A percentile compares a stretch with the other conserved stretches of the same genome.
Evolutionary conservation across 2,797 vertebrate genomes (phyloP).

Genomic region (Pseudopleuronectes americanus): DNA sequence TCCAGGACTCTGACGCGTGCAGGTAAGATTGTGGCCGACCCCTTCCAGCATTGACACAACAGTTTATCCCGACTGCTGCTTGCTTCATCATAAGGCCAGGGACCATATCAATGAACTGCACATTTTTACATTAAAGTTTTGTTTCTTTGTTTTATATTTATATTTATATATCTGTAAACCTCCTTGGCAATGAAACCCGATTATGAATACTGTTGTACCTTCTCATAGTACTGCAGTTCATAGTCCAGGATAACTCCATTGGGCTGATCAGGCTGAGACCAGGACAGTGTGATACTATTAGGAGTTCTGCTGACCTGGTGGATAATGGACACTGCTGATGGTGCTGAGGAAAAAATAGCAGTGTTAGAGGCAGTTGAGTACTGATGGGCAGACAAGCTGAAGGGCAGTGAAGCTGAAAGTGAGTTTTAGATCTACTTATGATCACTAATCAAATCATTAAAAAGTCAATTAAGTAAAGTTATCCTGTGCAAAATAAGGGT

Average conservation of each 20-base stretch:
- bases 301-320: constrained; percentile 93
- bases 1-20: too few species aligned
- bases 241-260: constrained; percentile 97
- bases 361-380: not conserved
- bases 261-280: constrained; percentile 97
- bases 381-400: not conserved
- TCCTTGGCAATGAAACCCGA: not conserved
- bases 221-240: constrained; percentile 94
- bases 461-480: not conserved
- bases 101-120: too few species aligned
- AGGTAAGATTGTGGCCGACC: too few species aligned
- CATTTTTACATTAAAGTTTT: too few species aligned
- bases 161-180: too few species aligned
- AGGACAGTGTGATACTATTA: constrained; percentile 93
- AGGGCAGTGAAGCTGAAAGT: too few species aligned
- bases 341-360: constrained; percentile 80
- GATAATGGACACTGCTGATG: constrained; percentile 95
- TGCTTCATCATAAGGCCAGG: too few species aligned
- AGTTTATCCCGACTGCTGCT: too few species aligned
- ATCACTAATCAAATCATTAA: not conserved
- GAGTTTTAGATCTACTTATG: not conserved
- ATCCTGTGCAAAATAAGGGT: not conserved
- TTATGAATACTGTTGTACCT: constrained; percentile 82
- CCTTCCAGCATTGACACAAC: too few species aligned
- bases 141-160: too few species aligned